Conservation (phyloP, 2,888 invertebrate species). For the Melieria picta region DNA sequence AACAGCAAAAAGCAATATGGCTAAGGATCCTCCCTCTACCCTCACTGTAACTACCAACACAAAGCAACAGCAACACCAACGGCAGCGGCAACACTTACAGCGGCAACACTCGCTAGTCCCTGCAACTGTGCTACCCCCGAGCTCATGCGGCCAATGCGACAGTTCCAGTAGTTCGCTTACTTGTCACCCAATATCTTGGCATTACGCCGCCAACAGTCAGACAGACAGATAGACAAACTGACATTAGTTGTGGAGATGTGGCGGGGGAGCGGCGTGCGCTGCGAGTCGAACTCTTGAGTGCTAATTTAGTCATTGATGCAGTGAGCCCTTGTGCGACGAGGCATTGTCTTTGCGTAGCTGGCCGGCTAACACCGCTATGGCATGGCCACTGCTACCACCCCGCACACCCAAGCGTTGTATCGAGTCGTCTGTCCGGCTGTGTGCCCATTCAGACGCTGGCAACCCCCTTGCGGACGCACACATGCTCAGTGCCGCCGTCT, state of each 20-base stretch:
- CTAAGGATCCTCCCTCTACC: constrained; percentile 38
- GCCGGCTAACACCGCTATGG: too few relatives aligned
- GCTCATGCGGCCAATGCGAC: constrained; percentile 39
- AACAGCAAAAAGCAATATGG: constrained; percentile 25
- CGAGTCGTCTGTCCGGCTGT: too few relatives aligned
- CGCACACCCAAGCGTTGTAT: too few relatives aligned
- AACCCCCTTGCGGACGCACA: too few relatives aligned
- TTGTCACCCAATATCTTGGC: constrained; percentile 63
- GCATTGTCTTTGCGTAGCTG: constrained; percentile 13
- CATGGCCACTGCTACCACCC: too few relatives aligned
- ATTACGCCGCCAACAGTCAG: constrained; percentile 55
- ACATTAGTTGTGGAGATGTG: too few relatives aligned
- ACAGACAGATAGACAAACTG: too few relatives aligned
- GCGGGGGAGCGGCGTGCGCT: too few relatives aligned
- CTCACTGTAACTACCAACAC: constrained; percentile 35
- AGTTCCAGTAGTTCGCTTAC: constrained; percentile 59
- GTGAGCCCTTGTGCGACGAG: constrained; percentile 22
- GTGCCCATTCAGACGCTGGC: too few relatives aligned
- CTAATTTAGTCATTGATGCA: constrained; percentile 36
- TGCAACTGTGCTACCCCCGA: constrained; percentile 42
- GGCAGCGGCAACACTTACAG: constrained; percentile 32
- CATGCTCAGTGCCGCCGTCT: not conserved
- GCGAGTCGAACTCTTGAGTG: too few relatives aligned
- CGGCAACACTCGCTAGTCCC: constrained; percentile 31
- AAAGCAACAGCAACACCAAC: constrained; percentile 26